Percentiles rank a stretch among this genome's conserved stretches.
Evolutionary conservation across 2,888 invertebrate genomes (phyloP).

Genomic region (Phanerotoma sp.): DNA sequence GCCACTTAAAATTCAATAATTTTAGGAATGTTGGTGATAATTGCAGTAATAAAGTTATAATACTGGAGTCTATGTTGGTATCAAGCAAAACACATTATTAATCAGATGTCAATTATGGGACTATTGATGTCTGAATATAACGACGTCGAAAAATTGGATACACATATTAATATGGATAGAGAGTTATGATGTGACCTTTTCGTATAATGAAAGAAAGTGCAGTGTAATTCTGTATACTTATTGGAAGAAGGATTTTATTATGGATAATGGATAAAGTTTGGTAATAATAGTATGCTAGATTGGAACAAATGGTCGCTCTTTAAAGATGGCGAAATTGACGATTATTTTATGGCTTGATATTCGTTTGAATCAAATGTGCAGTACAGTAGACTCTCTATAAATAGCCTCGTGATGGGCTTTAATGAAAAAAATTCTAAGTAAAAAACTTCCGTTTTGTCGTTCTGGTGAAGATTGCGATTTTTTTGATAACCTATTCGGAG

Average conservation of each 20-base stretch:
- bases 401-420: too few species aligned
- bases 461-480: too few species aligned
- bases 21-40: constrained; percentile 11
- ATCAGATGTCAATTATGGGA: neutral
- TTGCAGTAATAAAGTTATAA: neutral
- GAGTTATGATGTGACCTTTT: constrained; percentile 15
- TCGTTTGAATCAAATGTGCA: too few species aligned
- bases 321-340: too few species aligned
- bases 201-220: constrained; percentile 9
- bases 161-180: neutral
- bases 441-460: too few species aligned
- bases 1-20: constrained; percentile 35
- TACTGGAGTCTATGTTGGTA: neutral
- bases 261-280: too few species aligned
- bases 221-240: constrained; percentile 10
- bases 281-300: too few species aligned
- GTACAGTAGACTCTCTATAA: too few species aligned
- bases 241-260: neutral
- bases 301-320: too few species aligned
- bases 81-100: neutral
- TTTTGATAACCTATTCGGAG: too few species aligned
- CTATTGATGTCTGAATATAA: neutral
- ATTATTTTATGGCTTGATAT: too few species aligned
- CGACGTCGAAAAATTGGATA: neutral
- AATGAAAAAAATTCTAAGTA: too few species aligned